Conservation (phyloP, 1,140 invertebrate genomes). For the Anastrepha ludens region DNA sequence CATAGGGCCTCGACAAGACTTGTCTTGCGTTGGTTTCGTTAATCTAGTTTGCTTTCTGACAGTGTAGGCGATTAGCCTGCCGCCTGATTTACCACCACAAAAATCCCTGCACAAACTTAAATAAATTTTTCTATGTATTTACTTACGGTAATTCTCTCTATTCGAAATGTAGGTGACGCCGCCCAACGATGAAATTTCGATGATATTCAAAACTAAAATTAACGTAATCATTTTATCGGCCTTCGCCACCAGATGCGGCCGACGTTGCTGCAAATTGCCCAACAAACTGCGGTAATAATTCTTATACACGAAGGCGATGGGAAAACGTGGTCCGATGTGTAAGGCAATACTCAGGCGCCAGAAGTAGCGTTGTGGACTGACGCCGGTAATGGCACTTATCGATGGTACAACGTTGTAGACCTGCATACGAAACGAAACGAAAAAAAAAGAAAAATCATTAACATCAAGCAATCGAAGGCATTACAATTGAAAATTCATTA, state of each 20-base stretch:
- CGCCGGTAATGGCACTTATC: conserved; percentile 93
- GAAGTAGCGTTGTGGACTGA: conserved; percentile 92
- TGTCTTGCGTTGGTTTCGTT: no score
- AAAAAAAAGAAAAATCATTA: conserved; percentile 61
- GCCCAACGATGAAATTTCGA: conserved; percentile 88
- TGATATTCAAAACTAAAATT: conserved; percentile 89
- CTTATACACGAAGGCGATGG: conserved; percentile 89
- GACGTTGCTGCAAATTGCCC: conserved; percentile 74
- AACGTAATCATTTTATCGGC: conserved; percentile 81
- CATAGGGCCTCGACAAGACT: no score
- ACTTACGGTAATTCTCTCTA: conserved; percentile 95
- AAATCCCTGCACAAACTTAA: no score
- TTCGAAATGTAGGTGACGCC: conserved; percentile 95
- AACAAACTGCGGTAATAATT: conserved; percentile 86
- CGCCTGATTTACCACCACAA: no score
- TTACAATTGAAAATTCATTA: not conserved
- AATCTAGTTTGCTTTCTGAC: no score
- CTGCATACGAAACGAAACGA: conserved; percentile 74
- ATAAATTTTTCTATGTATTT: not conserved
- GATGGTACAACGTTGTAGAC: conserved; percentile 94
- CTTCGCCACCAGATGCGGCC: conserved; percentile 75
- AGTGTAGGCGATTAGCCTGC: no score
- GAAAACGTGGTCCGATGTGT: conserved; percentile 89
- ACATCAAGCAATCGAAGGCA: not conserved
- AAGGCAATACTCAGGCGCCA: conserved; percentile 94